Evolutionary conservation across 1,140 invertebrate genomes (phyloP), one percentile per base, ranked within the genome.

Genomic region (Mercenaria mercenaria): DNA sequence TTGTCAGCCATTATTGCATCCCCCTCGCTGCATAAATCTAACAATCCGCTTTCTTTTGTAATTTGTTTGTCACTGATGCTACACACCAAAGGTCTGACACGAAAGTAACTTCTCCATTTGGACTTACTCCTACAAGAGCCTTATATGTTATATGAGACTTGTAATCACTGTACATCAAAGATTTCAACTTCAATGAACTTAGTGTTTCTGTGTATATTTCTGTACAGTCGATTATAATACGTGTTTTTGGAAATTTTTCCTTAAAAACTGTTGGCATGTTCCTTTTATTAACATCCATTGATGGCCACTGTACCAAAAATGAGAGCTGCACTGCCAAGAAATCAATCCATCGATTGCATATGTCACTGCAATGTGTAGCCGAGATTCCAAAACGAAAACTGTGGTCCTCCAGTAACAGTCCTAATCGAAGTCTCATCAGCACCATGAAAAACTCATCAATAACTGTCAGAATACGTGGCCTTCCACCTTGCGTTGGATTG

Each of bases 381-480:
- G 84, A 86, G 2, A 86, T 61, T 23, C 37, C 26, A 61, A 76
- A 86, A 29, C 47, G 72, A 4, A 20, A 6, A 1, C 43, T 43
- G 59, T 76, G 76, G 37, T 86, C 72, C 20, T 74, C 84, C 0
- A 59, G 39, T 1, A 86, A 59, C 43, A 86, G 26, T 4, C 84
- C 67, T 37, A 76, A 29, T 61, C 84, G 23, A 59, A 59, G 50
- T 6, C 84, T 4, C 69, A 86, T 76, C 8, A 76, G 37, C 6
- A 77, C 47, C 43, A 86, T 52, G 26, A 86, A 76, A n/a, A 86
- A 86, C 29, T 86, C 84, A 77, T 85, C 67, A n/a, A n/a, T n/a
- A n/a, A n/a, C n/a, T n/a, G n/a, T n/a, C n/a, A 84, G 64, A 29
- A 37, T 8, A 8, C 61, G 20, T n/a, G 81, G 64, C 32, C 39